Evolutionary conservation across 2,797 vertebrate genomes (phyloP), one percentile per base, ranked within the genome.

Genomic region (Myotis planiceps): DNA sequence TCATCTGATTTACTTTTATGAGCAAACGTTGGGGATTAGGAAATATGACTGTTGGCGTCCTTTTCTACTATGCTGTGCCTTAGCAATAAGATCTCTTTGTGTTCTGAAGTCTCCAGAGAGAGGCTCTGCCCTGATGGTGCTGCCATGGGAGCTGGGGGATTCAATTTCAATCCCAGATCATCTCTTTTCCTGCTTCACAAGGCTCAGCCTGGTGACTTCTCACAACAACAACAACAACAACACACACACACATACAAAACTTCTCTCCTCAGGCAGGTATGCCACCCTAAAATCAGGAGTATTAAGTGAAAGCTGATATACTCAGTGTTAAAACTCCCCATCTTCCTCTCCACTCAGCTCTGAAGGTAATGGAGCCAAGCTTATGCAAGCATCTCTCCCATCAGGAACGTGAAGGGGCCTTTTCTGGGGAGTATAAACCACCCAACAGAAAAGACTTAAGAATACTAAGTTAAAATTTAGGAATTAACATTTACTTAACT

Each of bases 1-100:
- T 34, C 21, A 42, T 79, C 21, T 76, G 69, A 92, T 85, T 92
- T 88, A 88, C 7, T 79, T 95, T 95, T 65, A 92, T 65, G 47
- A 78, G n/a, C 88, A 88, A 94, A 45, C 4, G 0, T 2, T 21
- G 47, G 65, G 60, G 66, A 49, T 34, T 32, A n/a, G 72, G 66
- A 32, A 78, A 16, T 13, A 37, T 5, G 39, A 72, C n/a, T 42
- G 18, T 2, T 51, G 27, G 27, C 72, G 29, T 68, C 23, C 0
- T 18, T 29, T 79, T 49, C 34, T n/a, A 21, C 32, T 29, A 2
- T 10, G 1, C 7, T 25, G 19, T 32, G 55, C 47, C 45, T 32
- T 39, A 15, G 42, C 21, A 78, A 42, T 90, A 90, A 94, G 58
- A 51, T 66, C 6, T 66, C 9, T 88, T 47, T 86, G 19, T n/a